A percentile compares a stretch with the other conserved stretches of the same genome.
Conservation (phyloP, 2,797 vertebrate species). For the Botia kubotai region DNA sequence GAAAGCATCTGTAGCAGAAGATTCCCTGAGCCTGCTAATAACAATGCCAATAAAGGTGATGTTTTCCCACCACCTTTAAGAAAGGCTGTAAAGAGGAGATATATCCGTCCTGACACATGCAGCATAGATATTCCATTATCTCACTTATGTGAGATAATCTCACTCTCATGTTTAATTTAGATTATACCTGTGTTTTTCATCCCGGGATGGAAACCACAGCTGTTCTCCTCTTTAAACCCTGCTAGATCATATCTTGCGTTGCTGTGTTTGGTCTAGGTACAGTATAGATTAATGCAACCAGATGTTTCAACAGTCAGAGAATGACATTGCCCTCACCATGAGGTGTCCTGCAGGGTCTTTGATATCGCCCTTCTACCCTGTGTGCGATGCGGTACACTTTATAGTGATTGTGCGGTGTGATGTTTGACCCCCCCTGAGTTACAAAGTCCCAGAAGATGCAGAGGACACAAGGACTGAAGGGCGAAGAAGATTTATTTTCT, state of each 20-base stretch:
- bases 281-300: slow-evolving; percentile 17
- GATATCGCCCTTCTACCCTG: slow-evolving; percentile 48
- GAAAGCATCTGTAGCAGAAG: too few relatives aligned
- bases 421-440: slow-evolving; percentile 51
- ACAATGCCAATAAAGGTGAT: slow-evolving; percentile 1
- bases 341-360: slow-evolving; percentile 43
- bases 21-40: background rate
- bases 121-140: slow-evolving; percentile 71
- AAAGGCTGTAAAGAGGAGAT: slow-evolving; percentile 40
- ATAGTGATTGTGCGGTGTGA: slow-evolving; percentile 42
- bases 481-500: slow-evolving; percentile 59
- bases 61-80: background rate
- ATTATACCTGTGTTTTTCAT: slow-evolving; percentile 59
- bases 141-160: slow-evolving; percentile 52
- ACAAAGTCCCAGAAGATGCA: slow-evolving; percentile 52
- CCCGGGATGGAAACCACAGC: slow-evolving; percentile 57
- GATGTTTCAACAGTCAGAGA: slow-evolving; percentile 35
- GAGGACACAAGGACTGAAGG: slow-evolving; percentile 53
- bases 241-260: slow-evolving; percentile 43
- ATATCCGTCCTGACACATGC: slow-evolving; percentile 58
- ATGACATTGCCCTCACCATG: slow-evolving; percentile 36
- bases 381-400: slow-evolving; percentile 15
- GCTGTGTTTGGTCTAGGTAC: slow-evolving; percentile 17
- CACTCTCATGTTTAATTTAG: slow-evolving; percentile 69
- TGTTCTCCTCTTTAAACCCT: slow-evolving; percentile 54